Evolutionary conservation across 2,113 vertebrate species (phyloP).

Genomic region (Halichoeres trimaculatus): DNA sequence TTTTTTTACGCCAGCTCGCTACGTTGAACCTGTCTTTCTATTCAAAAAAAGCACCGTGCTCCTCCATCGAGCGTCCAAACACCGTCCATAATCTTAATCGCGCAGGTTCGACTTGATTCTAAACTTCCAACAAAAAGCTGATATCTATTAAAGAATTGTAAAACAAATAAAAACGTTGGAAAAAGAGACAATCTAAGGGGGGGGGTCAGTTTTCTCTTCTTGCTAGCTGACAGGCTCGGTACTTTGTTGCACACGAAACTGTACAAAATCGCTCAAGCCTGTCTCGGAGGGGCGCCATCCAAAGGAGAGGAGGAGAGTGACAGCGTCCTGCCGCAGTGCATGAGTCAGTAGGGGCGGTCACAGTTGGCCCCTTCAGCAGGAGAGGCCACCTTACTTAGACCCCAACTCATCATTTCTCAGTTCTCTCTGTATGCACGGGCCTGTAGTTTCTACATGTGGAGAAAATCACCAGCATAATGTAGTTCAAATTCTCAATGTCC

Average conservation of each 20-base stretch:
- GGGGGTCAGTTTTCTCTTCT: conserved; percentile 33
- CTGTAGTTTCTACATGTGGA: too few relatives aligned
- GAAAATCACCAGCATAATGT: too few relatives aligned
- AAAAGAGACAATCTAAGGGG: conserved; percentile 33
- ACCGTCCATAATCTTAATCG: neutral
- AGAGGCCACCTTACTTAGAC: neutral
- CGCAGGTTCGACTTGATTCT: conserved; percentile 2
- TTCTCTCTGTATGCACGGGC: too few relatives aligned
- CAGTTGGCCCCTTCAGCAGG: neutral
- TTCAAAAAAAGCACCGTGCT: conserved; percentile 34
- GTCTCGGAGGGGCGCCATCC: conserved; percentile 49
- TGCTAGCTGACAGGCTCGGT: conserved; percentile 52
- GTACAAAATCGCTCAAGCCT: conserved; percentile 23
- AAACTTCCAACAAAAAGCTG: neutral
- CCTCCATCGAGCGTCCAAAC: conserved; percentile 40
- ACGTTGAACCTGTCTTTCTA: conserved; percentile 36
- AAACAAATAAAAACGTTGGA: neutral
- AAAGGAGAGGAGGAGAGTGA: conserved; percentile 66
- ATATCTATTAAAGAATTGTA: neutral
- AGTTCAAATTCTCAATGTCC: too few relatives aligned
- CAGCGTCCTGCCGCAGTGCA: conserved; percentile 23
- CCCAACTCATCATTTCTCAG: too few relatives aligned
- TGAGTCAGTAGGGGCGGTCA: conserved; percentile 15
- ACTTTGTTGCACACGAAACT: conserved; percentile 75
- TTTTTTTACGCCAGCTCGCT: conserved; percentile 43